These are phyloP conservation scores for Megalurothrips usitatus DNA, from an alignment of 2,888 invertebrate species.

Conservation along the genomic window DNA sequence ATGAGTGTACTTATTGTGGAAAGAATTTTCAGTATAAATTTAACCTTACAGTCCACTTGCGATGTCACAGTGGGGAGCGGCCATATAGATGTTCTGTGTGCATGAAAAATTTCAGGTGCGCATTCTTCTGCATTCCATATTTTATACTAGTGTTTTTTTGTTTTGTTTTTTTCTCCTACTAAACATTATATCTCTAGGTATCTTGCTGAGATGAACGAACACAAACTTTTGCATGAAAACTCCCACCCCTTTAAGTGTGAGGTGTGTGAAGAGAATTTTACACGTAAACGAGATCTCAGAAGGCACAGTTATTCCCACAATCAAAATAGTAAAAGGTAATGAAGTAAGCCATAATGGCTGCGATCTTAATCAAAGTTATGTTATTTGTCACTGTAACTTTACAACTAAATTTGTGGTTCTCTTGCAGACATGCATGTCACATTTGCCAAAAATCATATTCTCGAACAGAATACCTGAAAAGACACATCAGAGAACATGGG, in stretches of 20 bases:
- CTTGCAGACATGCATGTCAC: neutral
- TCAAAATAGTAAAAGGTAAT: neutral
- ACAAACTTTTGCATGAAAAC: neutral
- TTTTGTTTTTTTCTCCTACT: no score
- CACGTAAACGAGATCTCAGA: neutral
- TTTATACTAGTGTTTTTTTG: no score
- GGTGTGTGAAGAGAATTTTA: neutral
- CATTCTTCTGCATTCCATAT: neutral
- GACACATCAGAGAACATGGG: neutral
- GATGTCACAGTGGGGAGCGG: neutral
- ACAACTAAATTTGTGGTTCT: neutral
- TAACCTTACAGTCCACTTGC: neutral
- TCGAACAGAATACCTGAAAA: neutral
- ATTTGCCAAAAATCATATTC: neutral
- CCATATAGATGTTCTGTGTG: neutral
- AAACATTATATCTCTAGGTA: neutral
- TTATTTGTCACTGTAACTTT: neutral
- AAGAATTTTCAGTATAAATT: neutral
- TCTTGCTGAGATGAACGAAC: neutral
- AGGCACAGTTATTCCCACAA: neutral
- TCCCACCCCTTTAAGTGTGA: neutral
- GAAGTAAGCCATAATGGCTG: neutral
- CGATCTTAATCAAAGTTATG: neutral
- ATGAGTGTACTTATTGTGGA: neutral
- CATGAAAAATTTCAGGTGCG: neutral